Evolutionary conservation across 2,888 invertebrate genomes (phyloP), one percentile per base, ranked within the genome.

Genomic region (Apamea epomidion): DNA sequence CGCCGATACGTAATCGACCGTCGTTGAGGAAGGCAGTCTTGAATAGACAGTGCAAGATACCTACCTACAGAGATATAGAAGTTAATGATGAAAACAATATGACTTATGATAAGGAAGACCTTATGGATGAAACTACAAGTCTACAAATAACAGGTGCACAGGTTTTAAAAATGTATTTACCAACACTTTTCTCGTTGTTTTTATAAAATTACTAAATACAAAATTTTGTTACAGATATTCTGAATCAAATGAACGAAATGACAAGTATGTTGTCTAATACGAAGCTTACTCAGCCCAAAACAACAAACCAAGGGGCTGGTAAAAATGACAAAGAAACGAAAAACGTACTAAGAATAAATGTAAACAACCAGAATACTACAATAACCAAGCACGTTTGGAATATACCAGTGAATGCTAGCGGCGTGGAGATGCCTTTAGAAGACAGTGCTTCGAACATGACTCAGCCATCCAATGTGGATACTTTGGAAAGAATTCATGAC

Each of bases 401-500:
- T 72, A 93, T 94, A 74, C 93, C 94, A 10, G 90, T 93, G 18
- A 93, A 93, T 76, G 81, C 88, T 32, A 92, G 89, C 79, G 78
- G 85, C 65, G 85, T 88, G 16, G 92, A 92, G 21, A 87, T 89
- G 82, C 81, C 87, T 60, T 74, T 92, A 70, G 92, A 94, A 67
- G 90, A 92, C 12, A 91, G 91, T 67, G 87, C 87, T 1, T 70
- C 86, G 3, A 93, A 94, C 84, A 76, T 91, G 4, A 93, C 95
- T 0, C 93, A 92, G 54, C 95, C 94, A 0, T 96, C 96, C 0
- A 93, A 94, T 89, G 92, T 97, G 1, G 93, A 93, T 7, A 97
- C 97, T 14, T 91, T 96, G 64, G 97, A 97, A 85, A 93, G 97
- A 87, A 92, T 97, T n/a, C 94, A 92, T 69, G 97, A 97, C 88